phyloP scores from a whole-genome alignment of 2,888 invertebrate species.

The Conops quadrifasciatus region DNA sequence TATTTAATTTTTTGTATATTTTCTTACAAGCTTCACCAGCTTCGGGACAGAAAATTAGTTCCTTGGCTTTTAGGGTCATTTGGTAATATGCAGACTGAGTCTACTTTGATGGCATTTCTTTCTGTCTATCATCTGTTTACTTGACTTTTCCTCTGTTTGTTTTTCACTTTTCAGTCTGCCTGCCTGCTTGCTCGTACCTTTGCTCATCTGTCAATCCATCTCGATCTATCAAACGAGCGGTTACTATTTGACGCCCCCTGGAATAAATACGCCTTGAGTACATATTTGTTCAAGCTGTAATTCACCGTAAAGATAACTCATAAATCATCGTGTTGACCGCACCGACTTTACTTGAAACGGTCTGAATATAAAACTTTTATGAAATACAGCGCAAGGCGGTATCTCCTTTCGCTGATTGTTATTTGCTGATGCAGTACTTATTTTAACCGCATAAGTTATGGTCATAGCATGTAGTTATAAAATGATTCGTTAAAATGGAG shows the following conservation, averaged over 20 bases:
- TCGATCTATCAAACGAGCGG: conserved; percentile 11
- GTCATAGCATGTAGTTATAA: no score
- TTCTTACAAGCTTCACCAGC: no score
- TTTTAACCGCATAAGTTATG: background rate
- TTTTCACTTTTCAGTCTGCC: background rate
- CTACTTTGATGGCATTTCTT: background rate
- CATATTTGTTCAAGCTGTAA: conserved; percentile 55
- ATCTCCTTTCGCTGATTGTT: background rate
- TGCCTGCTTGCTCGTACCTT: background rate
- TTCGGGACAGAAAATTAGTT: no score
- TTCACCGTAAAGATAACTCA: conserved; percentile 54
- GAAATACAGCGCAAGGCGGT: background rate
- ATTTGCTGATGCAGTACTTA: conserved; percentile 27
- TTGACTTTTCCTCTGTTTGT: background rate
- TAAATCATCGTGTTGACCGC: conserved; percentile 49
- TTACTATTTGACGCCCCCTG: no score
- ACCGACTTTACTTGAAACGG: no score
- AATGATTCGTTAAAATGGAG: no score
- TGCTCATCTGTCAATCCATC: background rate
- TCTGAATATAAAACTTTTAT: no score
- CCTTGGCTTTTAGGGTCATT: no score
- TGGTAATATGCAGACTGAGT: background rate
- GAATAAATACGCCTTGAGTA: conserved; percentile 36
- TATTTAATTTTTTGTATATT: no score
- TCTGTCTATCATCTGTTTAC: background rate